Percentiles rank a stretch among this genome's conserved stretches.
These are phyloP conservation scores for Nemoura dubitans DNA, from an alignment of 2,888 invertebrate genomes.

Conservation along the genomic window DNA sequence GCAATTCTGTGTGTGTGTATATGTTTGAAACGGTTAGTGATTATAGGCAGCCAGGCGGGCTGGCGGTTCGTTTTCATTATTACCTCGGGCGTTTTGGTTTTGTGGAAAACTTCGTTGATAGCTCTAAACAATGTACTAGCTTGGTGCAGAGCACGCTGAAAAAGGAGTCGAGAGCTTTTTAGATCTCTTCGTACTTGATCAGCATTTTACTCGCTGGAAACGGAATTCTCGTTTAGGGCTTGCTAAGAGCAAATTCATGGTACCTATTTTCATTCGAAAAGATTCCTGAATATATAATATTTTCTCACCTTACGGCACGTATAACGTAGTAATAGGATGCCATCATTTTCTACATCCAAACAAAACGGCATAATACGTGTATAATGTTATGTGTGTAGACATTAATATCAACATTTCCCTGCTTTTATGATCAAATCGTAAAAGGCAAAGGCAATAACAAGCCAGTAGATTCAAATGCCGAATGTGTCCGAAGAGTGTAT, in stretches of 20 bases:
- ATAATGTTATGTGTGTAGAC: not conserved
- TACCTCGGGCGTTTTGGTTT: not conserved
- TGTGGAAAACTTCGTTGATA: not conserved
- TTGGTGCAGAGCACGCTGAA: not conserved
- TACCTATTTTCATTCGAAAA: not conserved
- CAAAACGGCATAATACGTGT: not conserved
- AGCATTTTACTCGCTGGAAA: not conserved
- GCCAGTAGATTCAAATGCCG: not conserved
- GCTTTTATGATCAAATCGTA: not conserved
- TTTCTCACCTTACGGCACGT: not conserved
- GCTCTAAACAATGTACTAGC: too few relatives aligned
- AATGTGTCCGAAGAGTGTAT: not conserved
- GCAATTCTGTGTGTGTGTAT: not conserved
- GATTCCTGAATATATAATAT: not conserved
- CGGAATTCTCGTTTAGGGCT: not conserved
- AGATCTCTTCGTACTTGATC: not conserved
- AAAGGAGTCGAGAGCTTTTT: not conserved
- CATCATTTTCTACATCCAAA: not conserved
- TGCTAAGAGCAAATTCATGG: not conserved
- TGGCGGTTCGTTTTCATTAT: not conserved
- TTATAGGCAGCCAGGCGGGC: not conserved
- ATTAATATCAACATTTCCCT: not conserved
- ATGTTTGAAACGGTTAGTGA: constrained; percentile 13
- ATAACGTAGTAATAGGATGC: not conserved
- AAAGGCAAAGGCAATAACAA: not conserved